Base-by-base conservation (phyloP, 1,140 invertebrate genomes). In the Brachionus plicatilis region DNA sequence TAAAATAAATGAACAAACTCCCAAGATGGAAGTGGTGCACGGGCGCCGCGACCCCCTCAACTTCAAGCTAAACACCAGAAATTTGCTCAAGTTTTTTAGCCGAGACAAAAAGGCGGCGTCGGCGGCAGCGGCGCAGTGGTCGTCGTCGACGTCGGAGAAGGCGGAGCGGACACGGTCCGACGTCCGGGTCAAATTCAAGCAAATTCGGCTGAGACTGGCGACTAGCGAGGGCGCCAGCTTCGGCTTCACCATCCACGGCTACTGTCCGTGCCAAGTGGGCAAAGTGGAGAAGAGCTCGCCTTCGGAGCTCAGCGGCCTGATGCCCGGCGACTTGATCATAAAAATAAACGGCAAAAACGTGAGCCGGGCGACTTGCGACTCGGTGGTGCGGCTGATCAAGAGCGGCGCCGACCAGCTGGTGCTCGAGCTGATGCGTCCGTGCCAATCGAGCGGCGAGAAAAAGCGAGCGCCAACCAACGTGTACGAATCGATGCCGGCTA, bases 341-440 rank as follows among this genome's bases (percentile, higher is more conserved):
- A 53, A 47, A 75, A 60, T 84, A 37, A 84, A 84, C 33, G 83
- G 83, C 12, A 53, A 65, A 75, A 75, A 72, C 29, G 83, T 84
- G 33, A 56, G 41, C 14, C 68, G 70, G 33, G 83, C 83, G 37
- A 70, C 82, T 17, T 72, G 66, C n/a, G 82, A 84, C 12, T 37
- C 43, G 29, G 47, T 70, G n/a, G 82, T 75, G 17, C 20, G 47
- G 11, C 3, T 84, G n/a, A 75, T 84, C n/a, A 68, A 75, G n/a
- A 65, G 14, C 24, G 24, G 24, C 12, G 12, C 17, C 9, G 45
- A 76, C 3, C 5, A 4, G 11, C 9, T 76, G 3, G 24, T 14
- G 20, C 27, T 76, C 9, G 72, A 76, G 24, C 0, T 76, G 7
- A 76, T 76, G 72, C 43, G 72, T 12, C 72, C 72, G 27, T 76